phyloP scores from a whole-genome alignment of 2,888 invertebrate genomes.

The Beris chalybata region DNA sequence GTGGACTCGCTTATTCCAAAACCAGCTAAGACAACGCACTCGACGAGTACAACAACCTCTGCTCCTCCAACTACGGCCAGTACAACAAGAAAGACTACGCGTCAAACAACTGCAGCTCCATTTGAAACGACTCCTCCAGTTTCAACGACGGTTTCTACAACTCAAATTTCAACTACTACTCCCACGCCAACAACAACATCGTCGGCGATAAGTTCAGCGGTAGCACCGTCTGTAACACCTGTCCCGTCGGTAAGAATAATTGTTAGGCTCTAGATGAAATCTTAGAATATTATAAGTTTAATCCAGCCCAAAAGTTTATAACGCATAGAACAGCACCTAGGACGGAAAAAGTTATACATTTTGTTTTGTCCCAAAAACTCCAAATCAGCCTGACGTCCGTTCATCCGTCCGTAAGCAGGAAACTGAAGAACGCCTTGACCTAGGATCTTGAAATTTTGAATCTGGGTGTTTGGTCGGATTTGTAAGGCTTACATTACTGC shows the following conservation, averaged over 20 bases:
- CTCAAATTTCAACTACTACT: conserved; percentile 44
- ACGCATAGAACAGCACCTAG: too few relatives aligned
- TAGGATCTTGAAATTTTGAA: too few relatives aligned
- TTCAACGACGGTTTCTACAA: conserved; percentile 44
- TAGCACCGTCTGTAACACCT: background rate
- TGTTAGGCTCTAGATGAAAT: too few relatives aligned
- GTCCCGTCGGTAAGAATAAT: background rate
- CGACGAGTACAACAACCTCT: conserved; percentile 51
- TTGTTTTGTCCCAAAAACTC: too few relatives aligned
- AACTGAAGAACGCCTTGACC: too few relatives aligned
- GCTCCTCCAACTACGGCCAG: conserved; percentile 47
- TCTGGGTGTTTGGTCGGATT: too few relatives aligned
- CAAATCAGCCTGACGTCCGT: too few relatives aligned
- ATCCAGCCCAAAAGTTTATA: too few relatives aligned
- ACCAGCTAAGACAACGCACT: conserved; percentile 43
- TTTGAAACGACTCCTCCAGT: conserved; percentile 28
- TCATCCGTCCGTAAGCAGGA: too few relatives aligned
- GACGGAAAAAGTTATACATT: too few relatives aligned
- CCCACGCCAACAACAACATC: conserved; percentile 36
- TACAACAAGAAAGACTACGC: conserved; percentile 41
- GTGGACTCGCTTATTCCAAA: conserved; percentile 53
- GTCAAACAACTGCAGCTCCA: conserved; percentile 28
- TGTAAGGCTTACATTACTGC: too few relatives aligned
- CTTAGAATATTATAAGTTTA: too few relatives aligned
- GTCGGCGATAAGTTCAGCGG: conserved; percentile 11